A percentile compares a stretch with the other conserved stretches of the same genome.
phyloP scores from a whole-genome alignment of 1,140 invertebrate genomes.

The Ips nitidus region DNA sequence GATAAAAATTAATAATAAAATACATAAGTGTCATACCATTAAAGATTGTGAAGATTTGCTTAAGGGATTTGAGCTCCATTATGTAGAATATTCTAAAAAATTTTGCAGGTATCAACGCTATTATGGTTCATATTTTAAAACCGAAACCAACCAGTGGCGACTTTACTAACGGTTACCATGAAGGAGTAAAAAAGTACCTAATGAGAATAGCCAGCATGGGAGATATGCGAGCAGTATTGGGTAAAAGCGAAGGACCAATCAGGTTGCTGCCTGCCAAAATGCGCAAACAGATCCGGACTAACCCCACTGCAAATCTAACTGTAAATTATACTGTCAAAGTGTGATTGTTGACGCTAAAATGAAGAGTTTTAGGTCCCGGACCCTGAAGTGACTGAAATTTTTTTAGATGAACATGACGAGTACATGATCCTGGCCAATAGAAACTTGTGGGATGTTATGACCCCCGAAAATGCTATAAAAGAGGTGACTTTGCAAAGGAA shows the following conservation, averaged over 20 bases:
- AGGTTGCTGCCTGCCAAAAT: slow-evolving; percentile 58
- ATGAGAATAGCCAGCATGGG: slow-evolving; percentile 73
- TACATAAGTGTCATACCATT: too few relatives aligned
- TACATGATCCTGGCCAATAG: slow-evolving; percentile 79
- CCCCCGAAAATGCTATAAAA: slow-evolving; percentile 70
- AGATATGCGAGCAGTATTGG: slow-evolving; percentile 69
- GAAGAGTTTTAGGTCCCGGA: slow-evolving; percentile 56
- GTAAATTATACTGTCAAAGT: slow-evolving; percentile 45
- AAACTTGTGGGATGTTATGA: slow-evolving; percentile 76
- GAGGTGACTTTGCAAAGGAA: slow-evolving; percentile 74
- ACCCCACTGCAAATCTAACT: slow-evolving; percentile 63
- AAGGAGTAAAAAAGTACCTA: slow-evolving; percentile 57
- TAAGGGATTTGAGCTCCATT: too few relatives aligned
- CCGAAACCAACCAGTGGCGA: slow-evolving; percentile 56
- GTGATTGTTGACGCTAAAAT: neutral
- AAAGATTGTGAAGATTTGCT: too few relatives aligned
- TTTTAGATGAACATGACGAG: slow-evolving; percentile 76
- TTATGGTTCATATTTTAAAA: slow-evolving; percentile 70
- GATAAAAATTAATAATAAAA: neutral
- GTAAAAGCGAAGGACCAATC: slow-evolving; percentile 63
- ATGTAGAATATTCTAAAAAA: too few relatives aligned
- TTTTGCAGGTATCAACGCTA: slow-evolving; percentile 59
- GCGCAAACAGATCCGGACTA: slow-evolving; percentile 64
- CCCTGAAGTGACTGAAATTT: slow-evolving; percentile 72
- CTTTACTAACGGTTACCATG: slow-evolving; percentile 48